Evolutionary conservation across 2,888 invertebrate species (phyloP).

Genomic region (Scaptomyza polygonia): DNA sequence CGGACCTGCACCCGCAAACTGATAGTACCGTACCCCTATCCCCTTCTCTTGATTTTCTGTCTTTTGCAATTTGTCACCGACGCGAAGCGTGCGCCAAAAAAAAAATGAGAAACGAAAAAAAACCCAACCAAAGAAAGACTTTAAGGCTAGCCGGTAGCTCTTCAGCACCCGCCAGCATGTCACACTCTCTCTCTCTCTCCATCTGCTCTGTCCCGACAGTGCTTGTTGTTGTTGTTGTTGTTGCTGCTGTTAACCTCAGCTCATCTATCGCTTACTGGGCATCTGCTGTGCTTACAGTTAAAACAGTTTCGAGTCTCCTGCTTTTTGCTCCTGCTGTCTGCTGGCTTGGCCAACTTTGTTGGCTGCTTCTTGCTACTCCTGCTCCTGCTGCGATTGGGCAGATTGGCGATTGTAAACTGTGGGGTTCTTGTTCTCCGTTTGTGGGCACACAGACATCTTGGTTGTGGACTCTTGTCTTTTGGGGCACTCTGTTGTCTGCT

Average conservation of each 20-base stretch:
- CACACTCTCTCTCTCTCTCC: no score
- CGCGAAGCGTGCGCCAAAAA: conserved; percentile 64
- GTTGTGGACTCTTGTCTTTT: neutral
- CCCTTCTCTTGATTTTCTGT: conserved; percentile 5
- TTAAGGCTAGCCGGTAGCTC: conserved; percentile 26
- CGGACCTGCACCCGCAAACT: conserved; percentile 31
- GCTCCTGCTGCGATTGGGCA: conserved; percentile 22
- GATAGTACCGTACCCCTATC: neutral
- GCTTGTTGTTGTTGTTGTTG: no score
- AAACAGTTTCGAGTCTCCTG: conserved; percentile 43
- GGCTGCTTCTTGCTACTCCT: conserved; percentile 12
- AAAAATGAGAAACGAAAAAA: neutral
- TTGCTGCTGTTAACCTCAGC: conserved; percentile 26
- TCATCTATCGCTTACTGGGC: conserved; percentile 69
- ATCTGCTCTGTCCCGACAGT: no score
- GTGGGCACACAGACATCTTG: neutral
- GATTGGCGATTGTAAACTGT: conserved; percentile 26
- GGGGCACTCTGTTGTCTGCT: neutral
- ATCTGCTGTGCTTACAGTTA: conserved; percentile 78
- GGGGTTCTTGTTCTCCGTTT: conserved; percentile 17
- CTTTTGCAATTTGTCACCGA: conserved; percentile 71
- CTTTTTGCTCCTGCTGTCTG: conserved; percentile 14
- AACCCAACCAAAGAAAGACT: conserved; percentile 9
- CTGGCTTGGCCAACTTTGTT: conserved; percentile 19
- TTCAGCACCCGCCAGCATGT: neutral